A percentile compares a stretch with the other conserved stretches of the same genome.
Conservation (phyloP, 2,888 invertebrate species). For the Dryadula phaetusa region DNA sequence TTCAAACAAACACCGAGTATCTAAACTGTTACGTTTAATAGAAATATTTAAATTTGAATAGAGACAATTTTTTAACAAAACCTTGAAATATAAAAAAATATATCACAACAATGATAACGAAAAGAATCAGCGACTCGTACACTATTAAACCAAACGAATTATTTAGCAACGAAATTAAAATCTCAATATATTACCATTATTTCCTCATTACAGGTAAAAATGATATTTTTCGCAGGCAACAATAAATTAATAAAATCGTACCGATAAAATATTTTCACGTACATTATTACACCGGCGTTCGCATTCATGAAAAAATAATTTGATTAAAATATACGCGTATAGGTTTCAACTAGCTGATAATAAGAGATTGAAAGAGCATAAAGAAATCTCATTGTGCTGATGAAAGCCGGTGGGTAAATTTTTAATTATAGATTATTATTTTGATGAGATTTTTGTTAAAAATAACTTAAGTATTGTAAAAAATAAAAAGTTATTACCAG, state of each 20-base stretch:
- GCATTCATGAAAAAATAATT: slow-evolving; percentile 41
- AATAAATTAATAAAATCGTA: slow-evolving; percentile 33
- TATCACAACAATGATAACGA: too few relatives aligned
- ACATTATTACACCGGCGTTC: slow-evolving; percentile 34
- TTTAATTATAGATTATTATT: neutral
- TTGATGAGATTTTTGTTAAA: neutral
- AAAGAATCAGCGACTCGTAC: too few relatives aligned
- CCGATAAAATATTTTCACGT: slow-evolving; percentile 30
- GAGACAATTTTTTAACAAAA: too few relatives aligned
- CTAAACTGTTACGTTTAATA: too few relatives aligned
- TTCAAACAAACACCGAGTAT: too few relatives aligned
- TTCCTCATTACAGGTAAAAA: slow-evolving; percentile 21
- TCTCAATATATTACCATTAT: slow-evolving; percentile 4
- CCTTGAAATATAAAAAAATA: too few relatives aligned
- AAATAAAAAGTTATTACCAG: too few relatives aligned
- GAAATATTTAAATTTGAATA: too few relatives aligned
- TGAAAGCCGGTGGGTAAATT: neutral
- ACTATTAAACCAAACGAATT: too few relatives aligned
- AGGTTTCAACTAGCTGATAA: slow-evolving; percentile 37
- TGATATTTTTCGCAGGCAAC: slow-evolving; percentile 27
- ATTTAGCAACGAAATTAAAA: neutral
- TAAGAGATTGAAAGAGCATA: slow-evolving; percentile 26
- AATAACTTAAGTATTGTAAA: too few relatives aligned
- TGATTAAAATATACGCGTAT: slow-evolving; percentile 35
- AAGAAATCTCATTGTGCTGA: slow-evolving; percentile 7